A percentile compares a stretch with the other conserved stretches of the same genome.
Conservation (phyloP, 1,140 invertebrate species). For the Harpegnathos saltator region DNA sequence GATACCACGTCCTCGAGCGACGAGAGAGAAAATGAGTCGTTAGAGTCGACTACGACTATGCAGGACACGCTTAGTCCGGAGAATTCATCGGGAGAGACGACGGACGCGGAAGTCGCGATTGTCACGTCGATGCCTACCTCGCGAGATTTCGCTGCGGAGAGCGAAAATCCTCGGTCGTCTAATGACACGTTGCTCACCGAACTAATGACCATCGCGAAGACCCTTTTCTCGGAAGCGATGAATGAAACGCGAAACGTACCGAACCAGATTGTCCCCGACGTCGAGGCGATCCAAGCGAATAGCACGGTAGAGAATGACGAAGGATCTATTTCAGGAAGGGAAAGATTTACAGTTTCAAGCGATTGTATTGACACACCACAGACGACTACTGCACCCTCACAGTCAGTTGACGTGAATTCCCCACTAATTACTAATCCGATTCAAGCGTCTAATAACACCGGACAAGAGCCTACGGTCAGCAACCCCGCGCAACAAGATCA, state of each 20-base stretch:
- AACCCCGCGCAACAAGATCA: slow-evolving; percentile 1
- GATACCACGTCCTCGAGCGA: neutral
- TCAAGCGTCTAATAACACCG: neutral
- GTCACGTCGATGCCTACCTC: neutral
- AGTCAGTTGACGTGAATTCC: slow-evolving; percentile 50
- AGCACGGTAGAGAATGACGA: slow-evolving; percentile 29
- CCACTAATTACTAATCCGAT: slow-evolving; percentile 54
- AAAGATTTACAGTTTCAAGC: too few relatives aligned
- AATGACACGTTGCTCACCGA: slow-evolving; percentile 72
- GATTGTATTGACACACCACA: too few relatives aligned
- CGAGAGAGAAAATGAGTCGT: neutral
- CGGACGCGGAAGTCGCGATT: slow-evolving; percentile 20
- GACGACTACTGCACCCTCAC: slow-evolving; percentile 11
- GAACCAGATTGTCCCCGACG: neutral
- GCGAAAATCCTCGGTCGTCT: neutral
- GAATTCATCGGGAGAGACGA: neutral
- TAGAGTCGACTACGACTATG: slow-evolving; percentile 51
- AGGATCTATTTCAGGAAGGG: slow-evolving; percentile 10
- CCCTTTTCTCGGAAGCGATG: slow-evolving; percentile 74
- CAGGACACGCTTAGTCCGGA: slow-evolving; percentile 17
- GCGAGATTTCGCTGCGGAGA: slow-evolving; percentile 11
- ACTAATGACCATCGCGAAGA: slow-evolving; percentile 77
- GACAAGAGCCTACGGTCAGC: neutral
- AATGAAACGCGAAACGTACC: slow-evolving; percentile 53
- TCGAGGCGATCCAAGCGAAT: neutral